phyloP scores from a whole-genome alignment of 2,797 vertebrate species.

The Lagodon rhomboides region DNA sequence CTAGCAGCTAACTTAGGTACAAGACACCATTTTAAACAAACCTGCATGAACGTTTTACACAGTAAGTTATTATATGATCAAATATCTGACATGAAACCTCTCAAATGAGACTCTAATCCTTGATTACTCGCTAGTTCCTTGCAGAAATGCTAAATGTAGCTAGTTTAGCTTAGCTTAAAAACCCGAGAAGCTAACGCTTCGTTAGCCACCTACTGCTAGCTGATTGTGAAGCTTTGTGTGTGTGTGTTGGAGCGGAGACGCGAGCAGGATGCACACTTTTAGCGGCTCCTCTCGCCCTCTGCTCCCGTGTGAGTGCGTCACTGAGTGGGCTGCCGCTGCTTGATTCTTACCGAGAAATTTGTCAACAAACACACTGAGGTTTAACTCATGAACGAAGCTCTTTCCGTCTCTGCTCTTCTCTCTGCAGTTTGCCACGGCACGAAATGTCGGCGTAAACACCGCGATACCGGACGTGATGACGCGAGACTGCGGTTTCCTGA shows the following conservation, averaged over 20 bases:
- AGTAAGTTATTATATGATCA: neutral
- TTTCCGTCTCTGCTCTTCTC: slow-evolving; percentile 41
- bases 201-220: slow-evolving; percentile 62
- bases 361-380: slow-evolving; percentile 76
- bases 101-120: neutral
- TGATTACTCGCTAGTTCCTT: slow-evolving; percentile 14
- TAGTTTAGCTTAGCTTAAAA: slow-evolving; percentile 19
- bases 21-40: slow-evolving; percentile 7
- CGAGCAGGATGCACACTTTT: slow-evolving; percentile 26
- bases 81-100: neutral
- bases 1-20: neutral
- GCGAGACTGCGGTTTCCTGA: slow-evolving; percentile 39
- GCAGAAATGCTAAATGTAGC: neutral
- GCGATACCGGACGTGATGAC: slow-evolving; percentile 52
- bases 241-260: slow-evolving; percentile 35
- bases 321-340: slow-evolving; percentile 48
- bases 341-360: slow-evolving; percentile 83
- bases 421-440: slow-evolving; percentile 26
- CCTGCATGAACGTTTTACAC: neutral
- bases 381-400: slow-evolving; percentile 65
- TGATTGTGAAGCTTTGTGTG: slow-evolving; percentile 33
- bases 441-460: slow-evolving; percentile 78
- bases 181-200: slow-evolving; percentile 37
- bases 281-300: slow-evolving; percentile 33
- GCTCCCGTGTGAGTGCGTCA: slow-evolving; percentile 31